Evolutionary conservation across 2,888 invertebrate genomes (phyloP).

Genomic region (Encarsia formosa): DNA sequence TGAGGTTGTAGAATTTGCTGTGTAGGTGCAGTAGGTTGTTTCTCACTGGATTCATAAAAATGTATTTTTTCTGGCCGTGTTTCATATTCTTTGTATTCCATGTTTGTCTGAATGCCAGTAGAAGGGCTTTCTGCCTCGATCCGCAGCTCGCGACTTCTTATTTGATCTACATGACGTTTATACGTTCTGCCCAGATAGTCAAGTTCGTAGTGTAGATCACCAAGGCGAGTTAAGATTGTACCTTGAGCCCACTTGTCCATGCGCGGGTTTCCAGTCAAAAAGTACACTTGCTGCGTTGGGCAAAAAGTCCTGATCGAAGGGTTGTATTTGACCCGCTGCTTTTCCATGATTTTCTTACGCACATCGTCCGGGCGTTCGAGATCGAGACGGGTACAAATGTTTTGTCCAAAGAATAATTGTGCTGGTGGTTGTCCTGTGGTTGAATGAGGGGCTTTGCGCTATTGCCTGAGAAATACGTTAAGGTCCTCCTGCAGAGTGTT

Average conservation of each 20-base stretch:
- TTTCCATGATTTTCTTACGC: neutral
- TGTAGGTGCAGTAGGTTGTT: too few species aligned
- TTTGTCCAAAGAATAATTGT: conserved; percentile 27
- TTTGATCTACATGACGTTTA: conserved; percentile 15
- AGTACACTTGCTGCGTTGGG: conserved; percentile 13
- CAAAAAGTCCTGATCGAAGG: conserved; percentile 5
- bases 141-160: too few species aligned
- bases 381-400: conserved; percentile 29
- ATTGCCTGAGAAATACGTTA: conserved; percentile 19
- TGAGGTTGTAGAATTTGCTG: too few species aligned
- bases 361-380: conserved; percentile 12
- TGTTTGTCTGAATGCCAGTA: too few species aligned
- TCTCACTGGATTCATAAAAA: too few species aligned
- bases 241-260: conserved; percentile 22
- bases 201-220: conserved; percentile 22
- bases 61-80: too few species aligned
- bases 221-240: conserved; percentile 2
- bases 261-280: conserved; percentile 14
- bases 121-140: too few species aligned
- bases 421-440: conserved; percentile 31
- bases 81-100: too few species aligned
- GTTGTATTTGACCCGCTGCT: conserved; percentile 1
- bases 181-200: neutral
- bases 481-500: conserved; percentile 2
- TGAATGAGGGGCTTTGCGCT: conserved; percentile 19